phyloP scores from a whole-genome alignment of 2,113 vertebrate genomes.

The Sinosuthora webbiana region DNA sequence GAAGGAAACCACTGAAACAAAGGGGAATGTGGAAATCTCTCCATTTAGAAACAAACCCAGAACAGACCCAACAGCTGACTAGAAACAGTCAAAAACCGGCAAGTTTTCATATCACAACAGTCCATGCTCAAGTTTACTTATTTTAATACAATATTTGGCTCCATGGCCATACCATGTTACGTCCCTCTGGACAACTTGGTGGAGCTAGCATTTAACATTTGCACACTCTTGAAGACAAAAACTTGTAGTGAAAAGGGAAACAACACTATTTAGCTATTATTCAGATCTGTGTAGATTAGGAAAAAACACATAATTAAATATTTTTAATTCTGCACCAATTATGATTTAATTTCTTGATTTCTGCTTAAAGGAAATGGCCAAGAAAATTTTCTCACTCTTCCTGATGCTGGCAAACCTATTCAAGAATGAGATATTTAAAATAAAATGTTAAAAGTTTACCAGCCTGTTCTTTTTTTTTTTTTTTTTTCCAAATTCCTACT shows the following conservation, averaged over 20 bases:
- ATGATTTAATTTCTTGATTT: neutral
- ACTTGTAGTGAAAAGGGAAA: fast-evolving
- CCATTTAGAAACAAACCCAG: neutral
- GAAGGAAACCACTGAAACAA: neutral
- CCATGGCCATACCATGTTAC: neutral
- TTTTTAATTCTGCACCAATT: neutral
- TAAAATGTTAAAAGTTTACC: neutral
- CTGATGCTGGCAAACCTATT: neutral
- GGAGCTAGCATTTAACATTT: neutral
- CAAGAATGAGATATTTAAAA: neutral
- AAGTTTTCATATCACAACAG: neutral
- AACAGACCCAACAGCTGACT: neutral
- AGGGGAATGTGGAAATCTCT: neutral
- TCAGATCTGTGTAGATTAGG: neutral
- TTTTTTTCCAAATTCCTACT: neutral
- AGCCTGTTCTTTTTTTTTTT: neutral
- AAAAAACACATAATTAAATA: neutral
- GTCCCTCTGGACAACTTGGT: neutral
- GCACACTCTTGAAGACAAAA: neutral
- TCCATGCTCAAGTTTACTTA: neutral
- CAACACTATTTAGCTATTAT: neutral
- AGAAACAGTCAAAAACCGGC: neutral
- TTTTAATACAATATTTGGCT: neutral
- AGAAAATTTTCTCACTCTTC: neutral
- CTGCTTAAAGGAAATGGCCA: neutral